Conservation (phyloP, 2,888 invertebrate species). For the Trichacis sp. region DNA sequence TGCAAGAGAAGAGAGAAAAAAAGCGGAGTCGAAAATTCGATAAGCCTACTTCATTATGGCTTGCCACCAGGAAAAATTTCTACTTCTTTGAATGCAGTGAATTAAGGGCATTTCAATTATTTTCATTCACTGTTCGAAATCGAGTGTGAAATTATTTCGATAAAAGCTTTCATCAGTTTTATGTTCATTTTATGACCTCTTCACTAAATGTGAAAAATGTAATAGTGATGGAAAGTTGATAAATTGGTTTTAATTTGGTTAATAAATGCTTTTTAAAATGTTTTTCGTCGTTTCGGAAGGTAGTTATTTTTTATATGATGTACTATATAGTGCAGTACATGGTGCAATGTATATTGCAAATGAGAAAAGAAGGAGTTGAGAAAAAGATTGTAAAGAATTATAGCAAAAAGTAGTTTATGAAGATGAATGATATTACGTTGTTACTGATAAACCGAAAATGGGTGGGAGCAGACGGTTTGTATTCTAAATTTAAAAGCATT, state of each 20-base stretch:
- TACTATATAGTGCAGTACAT: too few relatives aligned
- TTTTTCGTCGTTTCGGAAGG: too few relatives aligned
- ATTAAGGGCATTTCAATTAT: neutral
- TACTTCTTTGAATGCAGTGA: neutral
- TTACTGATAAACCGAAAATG: slow-evolving; percentile 23
- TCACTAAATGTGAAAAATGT: too few relatives aligned
- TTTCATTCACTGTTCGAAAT: slow-evolving; percentile 1
- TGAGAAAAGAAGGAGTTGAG: neutral
- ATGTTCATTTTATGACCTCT: neutral
- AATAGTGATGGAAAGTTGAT: too few relatives aligned
- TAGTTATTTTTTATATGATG: too few relatives aligned
- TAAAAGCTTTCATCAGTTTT: neutral
- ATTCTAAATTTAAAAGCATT: slow-evolving; percentile 68
- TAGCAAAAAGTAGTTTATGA: slow-evolving; percentile 20
- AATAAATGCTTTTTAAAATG: too few relatives aligned
- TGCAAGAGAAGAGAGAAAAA: slow-evolving; percentile 22
- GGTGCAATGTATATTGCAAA: slow-evolving; percentile 1
- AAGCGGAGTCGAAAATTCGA: slow-evolving; percentile 11
- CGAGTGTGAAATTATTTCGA: neutral
- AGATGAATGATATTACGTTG: slow-evolving; percentile 16
- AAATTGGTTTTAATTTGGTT: too few relatives aligned
- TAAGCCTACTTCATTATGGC: slow-evolving; percentile 1
- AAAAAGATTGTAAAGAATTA: slow-evolving; percentile 14
- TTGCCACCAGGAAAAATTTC: neutral
- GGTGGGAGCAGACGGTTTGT: slow-evolving; percentile 62